These are phyloP conservation scores for Mugil cephalus DNA, from an alignment of 2,113 vertebrate genomes.

Conservation along the genomic window DNA sequence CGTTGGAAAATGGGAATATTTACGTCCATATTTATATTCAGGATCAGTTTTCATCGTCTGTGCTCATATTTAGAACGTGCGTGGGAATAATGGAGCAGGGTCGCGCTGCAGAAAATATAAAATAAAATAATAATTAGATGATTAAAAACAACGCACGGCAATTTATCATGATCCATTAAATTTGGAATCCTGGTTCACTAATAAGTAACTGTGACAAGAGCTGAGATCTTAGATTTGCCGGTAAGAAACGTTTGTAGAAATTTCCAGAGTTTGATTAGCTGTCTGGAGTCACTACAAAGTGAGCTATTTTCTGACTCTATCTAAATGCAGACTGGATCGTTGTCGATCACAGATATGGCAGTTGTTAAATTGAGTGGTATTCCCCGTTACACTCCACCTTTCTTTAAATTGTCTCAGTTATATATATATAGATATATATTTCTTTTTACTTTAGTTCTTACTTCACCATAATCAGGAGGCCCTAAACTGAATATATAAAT, in stretches of 20 bases:
- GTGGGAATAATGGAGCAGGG: constrained; percentile 28
- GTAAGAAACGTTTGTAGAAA: constrained; percentile 14
- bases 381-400: constrained; percentile 25
- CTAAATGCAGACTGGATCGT: constrained; percentile 27
- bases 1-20: constrained; percentile 16
- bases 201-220: neutral
- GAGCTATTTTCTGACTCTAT: constrained; percentile 9
- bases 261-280: constrained; percentile 6
- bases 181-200: neutral
- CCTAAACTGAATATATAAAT: no score
- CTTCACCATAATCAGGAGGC: neutral
- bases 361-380: constrained; percentile 54
- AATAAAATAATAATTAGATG: neutral
- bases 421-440: neutral
- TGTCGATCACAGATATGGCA: constrained; percentile 42
- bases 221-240: neutral
- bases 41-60: constrained; percentile 2
- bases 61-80: constrained; percentile 41
- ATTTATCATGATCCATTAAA: neutral
- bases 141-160: neutral
- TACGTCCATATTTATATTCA: constrained; percentile 14
- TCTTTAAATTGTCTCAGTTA: neutral
- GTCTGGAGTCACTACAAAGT: neutral
- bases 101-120: neutral
- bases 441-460: neutral